Percentiles rank a stretch among this genome's conserved stretches.
These are phyloP conservation scores for Parthenolecanium corni DNA, from an alignment of 2,888 invertebrate genomes.

Conservation along the genomic window DNA sequence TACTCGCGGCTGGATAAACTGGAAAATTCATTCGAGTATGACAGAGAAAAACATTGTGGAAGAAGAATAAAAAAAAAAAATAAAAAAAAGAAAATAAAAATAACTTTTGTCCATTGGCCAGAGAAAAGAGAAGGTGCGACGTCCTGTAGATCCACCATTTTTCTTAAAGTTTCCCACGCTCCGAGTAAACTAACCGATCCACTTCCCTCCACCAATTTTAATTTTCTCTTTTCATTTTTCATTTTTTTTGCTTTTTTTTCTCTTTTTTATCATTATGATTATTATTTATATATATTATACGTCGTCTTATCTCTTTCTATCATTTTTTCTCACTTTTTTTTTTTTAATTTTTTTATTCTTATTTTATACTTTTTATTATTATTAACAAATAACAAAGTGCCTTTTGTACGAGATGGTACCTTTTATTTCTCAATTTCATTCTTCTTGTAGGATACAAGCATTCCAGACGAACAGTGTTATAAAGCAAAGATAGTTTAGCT, in stretches of 20 bases:
- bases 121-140: constrained; percentile 5
- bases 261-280: not conserved
- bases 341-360: not conserved
- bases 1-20: not conserved
- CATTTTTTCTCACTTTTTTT: not conserved
- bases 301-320: constrained; percentile 14
- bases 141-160: constrained; percentile 18
- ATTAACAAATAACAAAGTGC: constrained; percentile 22
- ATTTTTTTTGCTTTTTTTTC: constrained; percentile 4
- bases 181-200: constrained; percentile 19
- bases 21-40: constrained; percentile 24
- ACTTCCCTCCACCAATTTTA: constrained; percentile 21
- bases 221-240: constrained; percentile 19
- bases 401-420: constrained; percentile 24
- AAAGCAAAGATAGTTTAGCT: constrained; percentile 23
- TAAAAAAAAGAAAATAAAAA: not conserved
- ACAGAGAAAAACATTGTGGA: not conserved
- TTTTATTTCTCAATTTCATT: constrained; percentile 22
- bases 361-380: not conserved
- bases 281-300: constrained; percentile 26
- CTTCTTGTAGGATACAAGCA: constrained; percentile 18
- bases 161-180: constrained; percentile 23
- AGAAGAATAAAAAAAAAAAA: too few species aligned
- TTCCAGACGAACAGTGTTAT: constrained; percentile 8
- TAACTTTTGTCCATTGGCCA: constrained; percentile 20